Conservation (phyloP, 1,140 invertebrate species). For the Aphelinus certus region DNA sequence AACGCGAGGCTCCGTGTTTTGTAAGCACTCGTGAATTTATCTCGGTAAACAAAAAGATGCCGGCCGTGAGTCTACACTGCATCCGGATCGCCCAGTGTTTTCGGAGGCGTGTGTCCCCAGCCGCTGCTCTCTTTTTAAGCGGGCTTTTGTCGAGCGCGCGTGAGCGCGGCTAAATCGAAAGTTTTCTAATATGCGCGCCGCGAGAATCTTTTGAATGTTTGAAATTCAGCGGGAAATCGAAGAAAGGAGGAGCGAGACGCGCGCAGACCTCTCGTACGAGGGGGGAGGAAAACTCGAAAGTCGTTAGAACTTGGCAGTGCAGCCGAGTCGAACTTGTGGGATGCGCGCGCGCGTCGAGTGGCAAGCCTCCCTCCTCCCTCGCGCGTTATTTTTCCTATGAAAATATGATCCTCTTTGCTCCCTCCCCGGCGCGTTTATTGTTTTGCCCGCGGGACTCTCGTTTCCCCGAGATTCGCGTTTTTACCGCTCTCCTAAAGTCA, state of each 20-base stretch:
- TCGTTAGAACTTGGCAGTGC: conserved; percentile 23
- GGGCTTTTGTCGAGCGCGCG: conserved; percentile 6
- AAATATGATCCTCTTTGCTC: conserved; percentile 34
- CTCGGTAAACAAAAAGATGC: conserved; percentile 18
- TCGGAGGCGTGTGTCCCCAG: too few relatives aligned
- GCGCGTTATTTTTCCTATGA: conserved; percentile 32
- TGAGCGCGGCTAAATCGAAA: conserved; percentile 3
- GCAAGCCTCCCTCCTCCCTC: neutral
- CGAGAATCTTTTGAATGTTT: conserved; percentile 34
- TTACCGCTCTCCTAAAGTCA: conserved; percentile 29
- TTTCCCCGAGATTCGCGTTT: conserved; percentile 9
- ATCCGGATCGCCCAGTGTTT: too few relatives aligned
- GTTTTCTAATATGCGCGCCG: conserved; percentile 36
- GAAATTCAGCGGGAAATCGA: conserved; percentile 36
- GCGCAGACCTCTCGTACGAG: neutral
- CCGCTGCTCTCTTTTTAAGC: too few relatives aligned
- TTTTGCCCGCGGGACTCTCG: conserved; percentile 14
- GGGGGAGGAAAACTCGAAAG: conserved; percentile 26
- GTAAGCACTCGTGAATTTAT: too few relatives aligned
- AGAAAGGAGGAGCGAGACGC: conserved; percentile 4
- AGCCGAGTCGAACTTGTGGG: conserved; percentile 17
- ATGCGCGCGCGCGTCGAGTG: neutral
- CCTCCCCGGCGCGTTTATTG: conserved; percentile 18
- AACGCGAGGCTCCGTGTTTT: too few relatives aligned
- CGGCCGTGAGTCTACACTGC: too few relatives aligned